A percentile compares a stretch with the other conserved stretches of the same genome.
These are phyloP conservation scores for Carposina sasakii DNA, from an alignment of 1,140 invertebrate species.

Conservation along the genomic window DNA sequence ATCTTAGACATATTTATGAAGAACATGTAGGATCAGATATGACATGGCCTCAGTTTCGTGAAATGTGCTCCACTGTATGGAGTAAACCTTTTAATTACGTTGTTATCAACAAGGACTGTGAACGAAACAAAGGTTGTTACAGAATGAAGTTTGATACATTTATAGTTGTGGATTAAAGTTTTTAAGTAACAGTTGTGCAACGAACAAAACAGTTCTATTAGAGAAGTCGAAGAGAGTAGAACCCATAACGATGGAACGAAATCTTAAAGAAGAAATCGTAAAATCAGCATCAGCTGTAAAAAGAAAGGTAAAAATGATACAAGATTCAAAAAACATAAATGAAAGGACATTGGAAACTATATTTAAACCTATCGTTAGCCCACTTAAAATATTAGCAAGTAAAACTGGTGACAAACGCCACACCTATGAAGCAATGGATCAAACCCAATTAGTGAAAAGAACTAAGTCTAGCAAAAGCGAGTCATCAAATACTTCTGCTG, in stretches of 20 bases:
- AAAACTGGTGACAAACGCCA: neutral
- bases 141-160: constrained; percentile 32
- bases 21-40: constrained; percentile 46
- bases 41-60: constrained; percentile 35
- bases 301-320: constrained; percentile 3
- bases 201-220: neutral
- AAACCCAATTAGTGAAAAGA: constrained; percentile 6
- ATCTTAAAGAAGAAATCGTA: neutral
- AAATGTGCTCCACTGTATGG: constrained; percentile 43
- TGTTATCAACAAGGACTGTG: constrained; percentile 36
- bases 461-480: neutral
- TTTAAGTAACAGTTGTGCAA: neutral
- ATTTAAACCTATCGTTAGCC: constrained; percentile 2
- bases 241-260: neutral
- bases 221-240: neutral
- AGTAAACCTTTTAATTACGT: constrained; percentile 31
- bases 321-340: constrained; percentile 3
- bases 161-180: neutral
- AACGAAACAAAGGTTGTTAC: constrained; percentile 32
- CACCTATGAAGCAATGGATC: neutral
- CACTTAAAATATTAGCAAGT: constrained; percentile 3
- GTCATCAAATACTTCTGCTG: neutral
- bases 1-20: constrained; percentile 53
- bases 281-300: constrained; percentile 2
- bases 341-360: neutral